Evolutionary conservation across 2,113 vertebrate species (phyloP), one percentile per base, ranked within the genome.

Genomic region (Trinectes maculatus): DNA sequence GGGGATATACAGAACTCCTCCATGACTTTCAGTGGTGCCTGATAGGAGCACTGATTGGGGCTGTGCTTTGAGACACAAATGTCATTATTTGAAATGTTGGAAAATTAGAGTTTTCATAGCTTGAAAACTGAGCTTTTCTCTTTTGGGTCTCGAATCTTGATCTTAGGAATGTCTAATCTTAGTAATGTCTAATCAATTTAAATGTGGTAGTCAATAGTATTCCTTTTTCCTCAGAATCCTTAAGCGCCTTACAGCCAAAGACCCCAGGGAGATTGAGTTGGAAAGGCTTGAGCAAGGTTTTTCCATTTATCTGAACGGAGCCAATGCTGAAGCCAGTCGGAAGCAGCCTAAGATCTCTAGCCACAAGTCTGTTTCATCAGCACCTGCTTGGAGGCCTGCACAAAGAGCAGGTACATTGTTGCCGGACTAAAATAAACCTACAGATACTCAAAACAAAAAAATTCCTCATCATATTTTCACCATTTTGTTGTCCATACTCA

Each of bases 251-350:
- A 94, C 83, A 80, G 82, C 74, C 72, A 99, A 97, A 85, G 92
- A 94, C 64, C 89, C 93, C 0, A 15, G 82, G 62, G 93, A 96
- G 52, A 72, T 93, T 40, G 93, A 92, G 51, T 79, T 98, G 85
- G 94, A 99, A 77, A 89, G 90, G 55, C 47, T 98, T 42, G 97
- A 99, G 39, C 93, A 96, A 67, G 96, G 96, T 4, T 99, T 99
- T 91, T 96, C 94, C 5, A 90, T 97, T 47, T 99, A 99, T n/a
- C 84, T 99, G 70, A 99, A 98, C 4, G 97, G 97, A 53, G 97
- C 97, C 51, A 96, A 98, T 75, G 93, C 95, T 0, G 93, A 94
- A 56, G 73, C 78, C 44, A 62, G 31, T 53, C 91, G 68, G 64
- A 91, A 82, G 1, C 54, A 82, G 22, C 70, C 31, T 22, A 92